phyloP scores from a whole-genome alignment of 2,888 invertebrate species.

The Netelia fuscicornis region DNA sequence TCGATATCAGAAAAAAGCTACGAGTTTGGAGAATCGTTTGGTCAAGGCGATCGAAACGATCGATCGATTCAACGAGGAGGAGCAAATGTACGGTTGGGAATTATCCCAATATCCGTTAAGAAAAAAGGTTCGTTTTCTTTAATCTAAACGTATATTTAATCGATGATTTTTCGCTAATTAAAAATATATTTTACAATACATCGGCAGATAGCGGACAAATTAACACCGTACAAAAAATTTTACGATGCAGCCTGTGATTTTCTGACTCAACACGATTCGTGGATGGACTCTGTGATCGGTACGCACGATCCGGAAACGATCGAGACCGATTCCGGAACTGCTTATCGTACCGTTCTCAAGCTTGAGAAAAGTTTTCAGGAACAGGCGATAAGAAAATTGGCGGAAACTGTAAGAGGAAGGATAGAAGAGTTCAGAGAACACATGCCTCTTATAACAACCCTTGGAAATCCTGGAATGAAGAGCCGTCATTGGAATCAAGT shows the following conservation, averaged over 20 bases:
- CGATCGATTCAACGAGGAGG: conserved; percentile 96
- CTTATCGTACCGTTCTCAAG: conserved; percentile 92
- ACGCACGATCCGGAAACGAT: conserved; percentile 95
- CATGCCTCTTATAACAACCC: conserved; percentile 95
- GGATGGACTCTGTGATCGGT: conserved; percentile 93
- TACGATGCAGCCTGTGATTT: conserved; percentile 96
- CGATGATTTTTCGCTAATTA: background rate
- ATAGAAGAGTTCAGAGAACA: conserved; percentile 96
- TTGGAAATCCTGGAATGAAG: conserved; percentile 98
- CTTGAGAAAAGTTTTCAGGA: conserved; percentile 93
- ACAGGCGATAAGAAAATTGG: conserved; percentile 91
- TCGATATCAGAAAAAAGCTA: conserved; percentile 93
- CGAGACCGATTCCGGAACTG: conserved; percentile 90
- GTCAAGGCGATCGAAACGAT: conserved; percentile 91
- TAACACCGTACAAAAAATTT: conserved; percentile 94
- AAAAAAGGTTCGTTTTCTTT: conserved; percentile 85
- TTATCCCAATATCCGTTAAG: conserved; percentile 95
- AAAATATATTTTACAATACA: too few relatives aligned
- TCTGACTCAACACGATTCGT: conserved; percentile 91
- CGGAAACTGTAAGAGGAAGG: conserved; percentile 88
- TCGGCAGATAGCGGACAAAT: conserved; percentile 89
- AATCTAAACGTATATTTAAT: background rate
- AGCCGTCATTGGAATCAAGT: conserved; percentile 97
- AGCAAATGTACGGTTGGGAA: conserved; percentile 94
- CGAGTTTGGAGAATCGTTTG: conserved; percentile 90